phyloP scores from a whole-genome alignment of 2,797 vertebrate species.

The Poecilia picta region DNA sequence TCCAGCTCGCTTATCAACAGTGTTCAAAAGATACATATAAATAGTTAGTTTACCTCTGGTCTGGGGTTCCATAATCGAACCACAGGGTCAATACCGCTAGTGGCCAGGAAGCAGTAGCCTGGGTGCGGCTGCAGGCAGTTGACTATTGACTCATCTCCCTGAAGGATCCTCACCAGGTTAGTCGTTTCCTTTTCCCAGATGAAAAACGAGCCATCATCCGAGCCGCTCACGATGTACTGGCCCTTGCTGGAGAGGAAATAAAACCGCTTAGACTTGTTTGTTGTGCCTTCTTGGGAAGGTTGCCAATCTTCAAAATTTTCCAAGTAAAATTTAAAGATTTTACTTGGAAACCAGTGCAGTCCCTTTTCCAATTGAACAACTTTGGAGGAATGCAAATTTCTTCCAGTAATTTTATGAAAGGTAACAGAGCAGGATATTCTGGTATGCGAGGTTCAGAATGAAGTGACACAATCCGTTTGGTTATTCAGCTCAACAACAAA shows the following conservation, averaged over 20 bases:
- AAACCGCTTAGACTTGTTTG: conserved; percentile 60
- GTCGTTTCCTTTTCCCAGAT: conserved; percentile 99
- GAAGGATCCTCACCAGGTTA: conserved; percentile 95
- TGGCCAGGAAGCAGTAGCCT: conserved; percentile 97
- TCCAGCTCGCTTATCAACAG: not conserved
- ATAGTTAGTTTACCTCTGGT: conserved; percentile 86
- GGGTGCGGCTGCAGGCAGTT: conserved; percentile 98
- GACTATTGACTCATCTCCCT: conserved; percentile 98
- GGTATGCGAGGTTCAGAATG: not conserved
- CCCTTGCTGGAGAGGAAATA: conserved; percentile 85
- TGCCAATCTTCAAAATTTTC: not conserved
- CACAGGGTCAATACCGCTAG: conserved; percentile 96
- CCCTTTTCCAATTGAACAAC: not conserved
- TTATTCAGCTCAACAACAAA: conserved; percentile 1
- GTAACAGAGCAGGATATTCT: conserved; percentile 1
- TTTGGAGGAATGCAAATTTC: not conserved
- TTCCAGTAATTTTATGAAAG: not conserved
- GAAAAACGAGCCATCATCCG: conserved; percentile 98
- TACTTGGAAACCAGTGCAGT: not conserved
- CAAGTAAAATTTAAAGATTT: not conserved
- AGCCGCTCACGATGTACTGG: conserved; percentile 97
- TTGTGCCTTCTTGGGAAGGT: not conserved
- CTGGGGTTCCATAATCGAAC: conserved; percentile 96
- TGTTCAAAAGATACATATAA: not conserved
- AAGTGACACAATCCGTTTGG: conserved; percentile 3